These are phyloP conservation scores for Cydia fagiglandana DNA, from an alignment of 1,140 invertebrate genomes.

Conservation along the genomic window DNA sequence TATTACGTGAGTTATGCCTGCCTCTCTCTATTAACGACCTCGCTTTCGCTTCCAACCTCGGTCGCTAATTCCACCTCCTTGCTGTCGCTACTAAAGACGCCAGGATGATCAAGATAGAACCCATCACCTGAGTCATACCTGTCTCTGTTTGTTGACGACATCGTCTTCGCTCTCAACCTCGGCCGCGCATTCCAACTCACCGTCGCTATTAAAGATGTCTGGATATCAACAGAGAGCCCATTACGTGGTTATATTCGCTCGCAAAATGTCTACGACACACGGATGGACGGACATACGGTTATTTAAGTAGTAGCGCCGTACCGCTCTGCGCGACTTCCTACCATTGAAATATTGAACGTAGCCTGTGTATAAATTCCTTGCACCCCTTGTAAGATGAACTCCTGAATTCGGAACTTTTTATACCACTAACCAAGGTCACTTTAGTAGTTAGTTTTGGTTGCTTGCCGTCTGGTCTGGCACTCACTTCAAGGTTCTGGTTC, in stretches of 20 bases:
- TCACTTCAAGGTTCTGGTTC: no score
- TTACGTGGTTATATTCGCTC: constrained; percentile 86
- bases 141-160: constrained; percentile 93
- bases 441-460: no score
- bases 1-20: constrained; percentile 74
- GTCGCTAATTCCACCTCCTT: constrained; percentile 94
- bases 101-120: constrained; percentile 90
- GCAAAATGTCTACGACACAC: constrained; percentile 80
- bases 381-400: no score
- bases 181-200: constrained; percentile 95
- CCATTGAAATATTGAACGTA: no score
- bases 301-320: no score
- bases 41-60: constrained; percentile 97
- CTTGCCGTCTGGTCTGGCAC: no score
- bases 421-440: no score
- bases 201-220: constrained; percentile 94
- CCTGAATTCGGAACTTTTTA: no score
- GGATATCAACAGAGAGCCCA: constrained; percentile 90
- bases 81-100: constrained; percentile 96
- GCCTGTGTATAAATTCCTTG: no score
- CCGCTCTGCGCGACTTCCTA: no score
- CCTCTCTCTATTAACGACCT: constrained; percentile 94
- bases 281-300: no score
- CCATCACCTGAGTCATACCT: constrained; percentile 74
- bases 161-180: constrained; percentile 97